Percentiles rank a stretch among this genome's conserved stretches.
Conservation (phyloP, 2,113 vertebrate species). For the Scatophagus argus region DNA sequence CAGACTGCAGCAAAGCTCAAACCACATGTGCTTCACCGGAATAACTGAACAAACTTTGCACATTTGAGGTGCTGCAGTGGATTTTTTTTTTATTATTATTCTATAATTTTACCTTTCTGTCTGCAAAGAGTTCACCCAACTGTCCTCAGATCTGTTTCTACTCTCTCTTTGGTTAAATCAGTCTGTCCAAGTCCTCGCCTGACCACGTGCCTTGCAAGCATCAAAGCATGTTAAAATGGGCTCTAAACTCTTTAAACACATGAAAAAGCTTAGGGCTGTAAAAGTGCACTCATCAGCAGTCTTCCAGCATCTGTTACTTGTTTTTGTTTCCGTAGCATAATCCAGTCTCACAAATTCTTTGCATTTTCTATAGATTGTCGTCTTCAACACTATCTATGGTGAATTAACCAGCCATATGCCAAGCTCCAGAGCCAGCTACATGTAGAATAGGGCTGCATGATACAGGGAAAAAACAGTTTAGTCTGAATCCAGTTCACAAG, state of each 20-base stretch:
- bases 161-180: constrained; percentile 21
- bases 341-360: constrained; percentile 18
- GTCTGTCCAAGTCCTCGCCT: constrained; percentile 2
- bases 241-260: constrained; percentile 48
- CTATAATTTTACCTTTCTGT: background rate
- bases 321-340: constrained; percentile 57
- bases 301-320: constrained; percentile 57
- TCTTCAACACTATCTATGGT: constrained; percentile 10
- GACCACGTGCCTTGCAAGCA: constrained; percentile 33
- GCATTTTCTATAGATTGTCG: constrained; percentile 33
- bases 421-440: background rate
- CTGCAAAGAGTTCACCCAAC: background rate
- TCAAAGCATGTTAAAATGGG: constrained; percentile 55
- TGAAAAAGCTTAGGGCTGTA: constrained; percentile 41
- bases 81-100: background rate
- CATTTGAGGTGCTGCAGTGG: background rate
- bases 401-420: constrained; percentile 20
- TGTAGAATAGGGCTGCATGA: too few species aligned
- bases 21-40: background rate
- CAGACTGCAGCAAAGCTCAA: constrained; percentile 33
- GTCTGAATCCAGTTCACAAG: too few species aligned
- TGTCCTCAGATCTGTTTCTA: background rate
- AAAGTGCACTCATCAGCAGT: constrained; percentile 60
- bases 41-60: background rate
- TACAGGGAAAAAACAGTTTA: too few species aligned